Base-by-base conservation (phyloP, 1,140 invertebrate species). In the Brachionus paranguensis region DNA sequence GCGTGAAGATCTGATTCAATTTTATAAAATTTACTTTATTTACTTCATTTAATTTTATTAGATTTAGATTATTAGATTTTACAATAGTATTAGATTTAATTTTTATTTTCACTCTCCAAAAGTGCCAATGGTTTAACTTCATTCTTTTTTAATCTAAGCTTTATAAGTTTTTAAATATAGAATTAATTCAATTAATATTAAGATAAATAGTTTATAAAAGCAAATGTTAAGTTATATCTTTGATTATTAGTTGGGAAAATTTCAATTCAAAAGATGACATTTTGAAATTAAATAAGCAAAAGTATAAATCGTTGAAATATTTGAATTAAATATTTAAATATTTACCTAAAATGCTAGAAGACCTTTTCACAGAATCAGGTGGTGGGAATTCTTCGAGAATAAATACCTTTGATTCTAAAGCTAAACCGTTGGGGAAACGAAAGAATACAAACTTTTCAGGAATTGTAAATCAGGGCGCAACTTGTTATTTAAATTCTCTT, bases 401-500 rank as follows among this genome's bases (percentile, higher is more conserved):
- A 76, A 50, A 47, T 24, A 20, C 37, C 24, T 10, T 14, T 76
- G 27, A 76, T 50, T 76, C 72, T 27, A 43, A 10, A 81, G 20
- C 24, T 24, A 74, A n/a, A 29, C 87, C 88, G 3, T 86, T 86
- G 24, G 20, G 81, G 53, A 86, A 86, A 12, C 68, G 88, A 55
- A 74, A 78, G 5, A 79, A 86, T n/a, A 86, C 86, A 78, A 84
- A 86, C 7, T 84, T 90, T 29, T 86, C 87, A 84, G 89, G 89
- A 2, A 88, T 90, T 43, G 85, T 85, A 29, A 90, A 90, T 83
- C 88, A 88, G 84, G 89, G 89, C 53, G 87, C 88, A 3, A 90
- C 89, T 7, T 90, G 89, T 84, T 90, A 89, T 84, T 85, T 90
- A 4, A 90, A 90, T 78, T 87, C 87, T 29, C 84, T 89, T 7